Evolutionary conservation across 30 jellyfish, hydroid and myxozoan species (phyloP).

Genomic region (Mastigias papua): DNA sequence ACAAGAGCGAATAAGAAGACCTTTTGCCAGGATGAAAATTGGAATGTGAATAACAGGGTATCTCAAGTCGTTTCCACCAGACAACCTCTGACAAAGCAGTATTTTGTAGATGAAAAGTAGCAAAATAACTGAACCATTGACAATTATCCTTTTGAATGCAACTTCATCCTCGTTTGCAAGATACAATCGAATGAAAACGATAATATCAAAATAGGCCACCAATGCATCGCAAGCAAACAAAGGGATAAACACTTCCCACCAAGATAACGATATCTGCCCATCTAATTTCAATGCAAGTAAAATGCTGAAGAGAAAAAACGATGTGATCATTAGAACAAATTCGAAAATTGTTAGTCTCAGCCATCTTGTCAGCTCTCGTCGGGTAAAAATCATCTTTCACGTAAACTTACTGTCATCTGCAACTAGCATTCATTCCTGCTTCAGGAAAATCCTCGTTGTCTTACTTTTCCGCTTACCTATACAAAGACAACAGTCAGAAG

Average conservation of each 20-base stretch:
- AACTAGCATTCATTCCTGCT: no score
- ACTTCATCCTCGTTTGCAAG: constrained; percentile 72
- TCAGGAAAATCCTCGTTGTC: no score
- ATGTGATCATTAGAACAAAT: constrained; percentile 64
- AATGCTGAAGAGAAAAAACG: constrained; percentile 70
- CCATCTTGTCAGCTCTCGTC: constrained; percentile 87
- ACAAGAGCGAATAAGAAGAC: constrained; percentile 89
- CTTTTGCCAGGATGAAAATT: constrained; percentile 68
- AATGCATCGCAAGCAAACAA: constrained; percentile 90
- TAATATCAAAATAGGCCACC: constrained; percentile 90
- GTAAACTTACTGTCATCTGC: background rate
- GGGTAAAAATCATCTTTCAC: constrained; percentile 81
- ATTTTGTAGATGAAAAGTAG: constrained; percentile 84
- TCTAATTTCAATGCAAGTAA: constrained; percentile 87
- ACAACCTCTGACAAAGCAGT: constrained; percentile 84
- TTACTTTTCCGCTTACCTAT: no score
- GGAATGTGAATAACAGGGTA: constrained; percentile 90
- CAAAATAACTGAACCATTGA: constrained; percentile 78
- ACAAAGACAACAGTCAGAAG: no score
- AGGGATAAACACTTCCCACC: constrained; percentile 96
- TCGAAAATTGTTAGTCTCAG: constrained; percentile 85
- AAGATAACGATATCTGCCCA: constrained; percentile 50
- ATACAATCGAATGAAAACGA: constrained; percentile 89
- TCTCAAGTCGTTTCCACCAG: constrained; percentile 72
- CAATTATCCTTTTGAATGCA: constrained; percentile 87